A percentile compares a stretch with the other conserved stretches of the same genome.
Evolutionary conservation across 2,888 invertebrate genomes (phyloP).

Genomic region (Mylabris sibirica): DNA sequence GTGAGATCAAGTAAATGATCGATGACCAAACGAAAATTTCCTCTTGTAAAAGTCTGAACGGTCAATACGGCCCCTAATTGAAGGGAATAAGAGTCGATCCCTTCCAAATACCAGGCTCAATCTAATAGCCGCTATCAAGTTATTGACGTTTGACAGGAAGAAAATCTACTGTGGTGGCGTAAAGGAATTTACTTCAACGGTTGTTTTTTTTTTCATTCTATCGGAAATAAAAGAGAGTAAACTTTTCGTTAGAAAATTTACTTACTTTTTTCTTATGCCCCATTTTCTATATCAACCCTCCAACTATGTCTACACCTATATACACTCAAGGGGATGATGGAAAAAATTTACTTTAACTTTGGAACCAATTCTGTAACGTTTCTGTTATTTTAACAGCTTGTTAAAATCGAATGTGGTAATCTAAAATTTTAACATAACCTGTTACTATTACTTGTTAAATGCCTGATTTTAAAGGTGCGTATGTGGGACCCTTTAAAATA

Average conservation of each 20-base stretch:
- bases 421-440: no score
- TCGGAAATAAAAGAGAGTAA: neutral
- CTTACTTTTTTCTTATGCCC: neutral
- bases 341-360: neutral
- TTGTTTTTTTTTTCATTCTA: neutral
- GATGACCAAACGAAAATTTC: neutral
- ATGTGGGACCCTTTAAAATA: no score
- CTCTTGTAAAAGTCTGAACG: neutral
- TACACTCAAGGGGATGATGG: neutral
- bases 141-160: conserved; percentile 34
- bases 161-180: conserved; percentile 24
- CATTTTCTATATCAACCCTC: neutral
- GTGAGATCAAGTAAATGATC: neutral
- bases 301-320: no score
- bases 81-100: conserved; percentile 32
- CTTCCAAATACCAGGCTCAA: conserved; percentile 28
- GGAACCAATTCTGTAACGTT: no score
- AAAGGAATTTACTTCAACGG: conserved; percentile 26
- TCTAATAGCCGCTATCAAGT: conserved; percentile 32
- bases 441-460: no score
- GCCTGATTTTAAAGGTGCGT: no score
- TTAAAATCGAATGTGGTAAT: no score
- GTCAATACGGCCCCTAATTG: neutral
- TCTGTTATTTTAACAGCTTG: no score
- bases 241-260: neutral